A percentile compares a stretch with the other conserved stretches of the same genome.
These are phyloP conservation scores for Xenus cinereus DNA, from an alignment of 2,113 vertebrate species.

Conservation along the genomic window DNA sequence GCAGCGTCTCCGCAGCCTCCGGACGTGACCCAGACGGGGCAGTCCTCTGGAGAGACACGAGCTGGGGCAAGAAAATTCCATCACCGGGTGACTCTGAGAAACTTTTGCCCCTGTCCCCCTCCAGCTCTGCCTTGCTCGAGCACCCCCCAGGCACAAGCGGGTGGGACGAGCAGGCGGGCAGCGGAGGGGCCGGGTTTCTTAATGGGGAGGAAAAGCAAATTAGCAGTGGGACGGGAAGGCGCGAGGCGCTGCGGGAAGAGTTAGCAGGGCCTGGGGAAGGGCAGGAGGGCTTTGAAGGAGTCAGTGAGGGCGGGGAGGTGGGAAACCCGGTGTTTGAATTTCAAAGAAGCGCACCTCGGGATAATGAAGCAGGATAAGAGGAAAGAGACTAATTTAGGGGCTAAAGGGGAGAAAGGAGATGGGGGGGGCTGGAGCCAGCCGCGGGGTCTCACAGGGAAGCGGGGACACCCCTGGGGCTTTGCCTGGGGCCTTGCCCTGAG, in stretches of 20 bases:
- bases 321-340: neutral
- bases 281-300: neutral
- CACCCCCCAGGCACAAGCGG: neutral
- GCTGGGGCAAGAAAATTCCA: neutral
- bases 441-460: neutral
- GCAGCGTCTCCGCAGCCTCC: neutral
- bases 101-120: neutral
- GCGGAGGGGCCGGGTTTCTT: neutral
- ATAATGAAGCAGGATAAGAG: neutral
- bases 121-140: neutral
- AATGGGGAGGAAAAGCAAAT: neutral
- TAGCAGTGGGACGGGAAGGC: neutral
- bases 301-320: neutral
- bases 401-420: neutral
- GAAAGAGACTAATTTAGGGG: neutral
- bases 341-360: neutral
- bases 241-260: neutral
- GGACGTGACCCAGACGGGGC: neutral
- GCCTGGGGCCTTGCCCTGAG: neutral
- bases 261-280: neutral
- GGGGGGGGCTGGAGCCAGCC: neutral
- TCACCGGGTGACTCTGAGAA: fast-evolving
- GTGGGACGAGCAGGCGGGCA: neutral
- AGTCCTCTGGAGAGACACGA: fast-evolving
- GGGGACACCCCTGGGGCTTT: neutral